Evolutionary conservation across 2,888 invertebrate species (phyloP).

Genomic region (Harmothoe impar): DNA sequence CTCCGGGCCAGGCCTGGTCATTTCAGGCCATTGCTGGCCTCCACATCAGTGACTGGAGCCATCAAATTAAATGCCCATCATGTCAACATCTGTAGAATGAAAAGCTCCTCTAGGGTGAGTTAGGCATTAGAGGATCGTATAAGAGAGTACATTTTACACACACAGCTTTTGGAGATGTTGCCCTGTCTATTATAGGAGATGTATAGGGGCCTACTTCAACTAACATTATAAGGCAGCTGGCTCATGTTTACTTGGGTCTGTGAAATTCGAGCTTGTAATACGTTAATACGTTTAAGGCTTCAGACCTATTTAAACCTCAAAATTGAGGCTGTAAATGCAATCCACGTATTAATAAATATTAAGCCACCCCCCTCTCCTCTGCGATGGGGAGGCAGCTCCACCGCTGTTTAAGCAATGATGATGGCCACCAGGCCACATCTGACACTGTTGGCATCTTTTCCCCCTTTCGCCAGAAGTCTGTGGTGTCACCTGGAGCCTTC

Average conservation of each 20-base stretch:
- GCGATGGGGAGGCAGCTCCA: too few species aligned
- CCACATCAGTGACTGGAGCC: not conserved
- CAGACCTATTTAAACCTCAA: too few species aligned
- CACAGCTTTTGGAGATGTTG: not conserved
- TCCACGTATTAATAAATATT: too few species aligned
- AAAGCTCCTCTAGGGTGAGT: not conserved
- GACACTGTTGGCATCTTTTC: too few species aligned
- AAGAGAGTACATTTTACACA: not conserved
- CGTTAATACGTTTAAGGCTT: too few species aligned
- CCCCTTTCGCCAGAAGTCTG: too few species aligned
- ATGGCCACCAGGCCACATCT: too few species aligned
- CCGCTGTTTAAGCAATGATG: too few species aligned
- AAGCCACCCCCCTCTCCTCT: too few species aligned
- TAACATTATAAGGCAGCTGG: not conserved
- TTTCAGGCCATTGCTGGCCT: not conserved
- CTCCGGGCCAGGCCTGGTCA: not conserved
- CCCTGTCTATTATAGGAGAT: not conserved
- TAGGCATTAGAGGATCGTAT: not conserved
- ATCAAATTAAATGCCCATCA: not conserved
- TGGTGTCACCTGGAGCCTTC: too few species aligned
- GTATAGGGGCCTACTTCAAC: not conserved
- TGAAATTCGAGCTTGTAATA: too few species aligned
- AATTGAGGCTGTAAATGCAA: too few species aligned
- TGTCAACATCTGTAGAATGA: not conserved
- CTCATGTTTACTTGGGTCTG: not conserved